These are phyloP conservation scores for Drosophila tanythrix DNA, from an alignment of 2,888 invertebrate species.

Conservation along the genomic window DNA sequence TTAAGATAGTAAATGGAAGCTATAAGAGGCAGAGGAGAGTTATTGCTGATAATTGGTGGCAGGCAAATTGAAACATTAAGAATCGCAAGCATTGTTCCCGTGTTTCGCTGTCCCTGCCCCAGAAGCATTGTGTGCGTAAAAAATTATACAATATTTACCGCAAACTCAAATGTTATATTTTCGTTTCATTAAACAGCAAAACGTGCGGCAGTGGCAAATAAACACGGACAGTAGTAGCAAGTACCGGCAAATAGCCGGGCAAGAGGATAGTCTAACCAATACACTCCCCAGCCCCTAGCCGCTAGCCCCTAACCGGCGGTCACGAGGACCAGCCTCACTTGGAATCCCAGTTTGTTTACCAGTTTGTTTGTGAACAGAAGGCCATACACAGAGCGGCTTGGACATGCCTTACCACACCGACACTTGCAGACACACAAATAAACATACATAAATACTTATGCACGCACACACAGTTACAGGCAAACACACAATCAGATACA, in stretches of 20 bases:
- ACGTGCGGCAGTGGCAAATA: constrained; percentile 60
- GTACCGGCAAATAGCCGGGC: constrained; percentile 63
- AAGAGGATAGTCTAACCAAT: constrained; percentile 16
- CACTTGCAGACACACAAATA: constrained; percentile 11
- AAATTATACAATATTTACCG: constrained; percentile 65
- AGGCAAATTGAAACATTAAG: constrained; percentile 2
- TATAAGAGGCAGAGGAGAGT: neutral
- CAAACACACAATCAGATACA: constrained; percentile 20
- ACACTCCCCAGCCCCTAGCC: neutral
- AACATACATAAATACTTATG: constrained; percentile 5
- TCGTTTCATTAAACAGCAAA: constrained; percentile 72
- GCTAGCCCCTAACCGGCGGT: neutral
- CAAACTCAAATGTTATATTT: constrained; percentile 71
- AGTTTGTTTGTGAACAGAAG: constrained; percentile 51
- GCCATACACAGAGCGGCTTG: constrained; percentile 42
- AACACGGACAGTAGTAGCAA: constrained; percentile 39
- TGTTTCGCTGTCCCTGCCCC: neutral
- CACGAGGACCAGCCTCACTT: constrained; percentile 3
- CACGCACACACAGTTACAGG: constrained; percentile 23
- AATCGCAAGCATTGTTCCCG: neutral
- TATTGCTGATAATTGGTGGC: neutral
- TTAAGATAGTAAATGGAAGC: neutral
- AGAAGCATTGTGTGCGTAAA: constrained; percentile 4
- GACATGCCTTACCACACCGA: constrained; percentile 52
- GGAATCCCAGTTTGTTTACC: constrained; percentile 32